These are phyloP conservation scores for Bradypodion pumilum DNA, from an alignment of 2,797 vertebrate species.

Conservation along the genomic window DNA sequence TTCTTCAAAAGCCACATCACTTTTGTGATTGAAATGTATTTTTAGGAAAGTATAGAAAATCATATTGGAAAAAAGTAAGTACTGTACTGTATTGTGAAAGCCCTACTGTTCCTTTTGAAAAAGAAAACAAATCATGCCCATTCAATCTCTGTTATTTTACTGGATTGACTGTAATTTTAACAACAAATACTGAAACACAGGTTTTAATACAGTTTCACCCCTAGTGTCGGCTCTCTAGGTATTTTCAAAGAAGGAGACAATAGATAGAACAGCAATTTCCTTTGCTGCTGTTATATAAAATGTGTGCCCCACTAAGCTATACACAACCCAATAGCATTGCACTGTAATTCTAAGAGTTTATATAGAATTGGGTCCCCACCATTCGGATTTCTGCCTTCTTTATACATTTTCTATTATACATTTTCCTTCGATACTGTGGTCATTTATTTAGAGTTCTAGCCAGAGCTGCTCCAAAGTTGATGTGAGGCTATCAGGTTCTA, in stretches of 20 bases:
- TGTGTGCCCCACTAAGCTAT: constrained; percentile 37
- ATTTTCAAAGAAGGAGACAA: constrained; percentile 58
- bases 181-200: constrained; percentile 24
- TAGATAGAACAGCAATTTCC: constrained; percentile 39
- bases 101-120: constrained; percentile 30
- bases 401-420: neutral
- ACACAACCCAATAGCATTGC: neutral
- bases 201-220: constrained; percentile 34
- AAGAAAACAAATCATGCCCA: constrained; percentile 24
- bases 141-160: constrained; percentile 30
- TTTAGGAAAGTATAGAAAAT: constrained; percentile 46
- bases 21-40: neutral
- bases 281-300: neutral
- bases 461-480: neutral
- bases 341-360: neutral
- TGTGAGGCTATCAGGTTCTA: neutral
- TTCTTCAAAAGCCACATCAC: constrained; percentile 34
- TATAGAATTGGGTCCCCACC: neutral
- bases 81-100: no score
- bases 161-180: constrained; percentile 38
- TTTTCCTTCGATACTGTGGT: neutral
- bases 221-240: constrained; percentile 37
- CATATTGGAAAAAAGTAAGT: constrained; percentile 32
- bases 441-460: neutral
- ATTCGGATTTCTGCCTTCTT: neutral